phyloP scores from a whole-genome alignment of 2,113 vertebrate species.

The Ondatra zibethicus region DNA sequence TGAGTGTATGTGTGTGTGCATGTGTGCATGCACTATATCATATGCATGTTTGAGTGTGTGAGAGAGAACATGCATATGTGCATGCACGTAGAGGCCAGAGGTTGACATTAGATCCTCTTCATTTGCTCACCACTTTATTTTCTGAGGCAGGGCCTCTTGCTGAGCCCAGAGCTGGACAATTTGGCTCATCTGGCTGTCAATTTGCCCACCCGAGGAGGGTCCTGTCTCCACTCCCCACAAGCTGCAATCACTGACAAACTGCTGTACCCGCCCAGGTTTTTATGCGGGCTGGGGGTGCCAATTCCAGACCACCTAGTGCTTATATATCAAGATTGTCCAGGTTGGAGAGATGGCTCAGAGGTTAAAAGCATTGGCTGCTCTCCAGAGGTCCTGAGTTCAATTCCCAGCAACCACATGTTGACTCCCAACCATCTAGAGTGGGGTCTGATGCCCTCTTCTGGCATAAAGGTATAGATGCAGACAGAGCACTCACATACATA shows the following conservation, averaged over 20 bases:
- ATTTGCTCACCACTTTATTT: too few species aligned
- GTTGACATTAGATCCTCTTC: neutral
- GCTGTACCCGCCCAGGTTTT: neutral
- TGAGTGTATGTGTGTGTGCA: too few species aligned
- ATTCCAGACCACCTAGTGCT: neutral
- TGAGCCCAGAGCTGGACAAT: neutral
- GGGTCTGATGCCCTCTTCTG: neutral
- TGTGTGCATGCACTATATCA: neutral
- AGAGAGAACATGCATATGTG: too few species aligned
- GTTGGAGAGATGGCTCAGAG: neutral
- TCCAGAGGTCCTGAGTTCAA: neutral
- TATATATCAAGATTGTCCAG: neutral
- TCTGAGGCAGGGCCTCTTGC: neutral
- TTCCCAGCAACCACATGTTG: neutral
- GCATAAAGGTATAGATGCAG: neutral
- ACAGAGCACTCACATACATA: neutral
- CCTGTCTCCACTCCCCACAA: neutral
- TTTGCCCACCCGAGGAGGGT: too few species aligned
- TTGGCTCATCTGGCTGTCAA: neutral
- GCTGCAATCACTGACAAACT: neutral
- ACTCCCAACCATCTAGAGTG: neutral
- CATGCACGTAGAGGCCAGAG: neutral
- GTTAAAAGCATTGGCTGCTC: neutral
- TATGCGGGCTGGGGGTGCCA: neutral
- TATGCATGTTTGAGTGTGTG: neutral